Base-by-base conservation (phyloP, 2,888 invertebrate genomes). In the Lasioglossum pauxillum region DNA sequence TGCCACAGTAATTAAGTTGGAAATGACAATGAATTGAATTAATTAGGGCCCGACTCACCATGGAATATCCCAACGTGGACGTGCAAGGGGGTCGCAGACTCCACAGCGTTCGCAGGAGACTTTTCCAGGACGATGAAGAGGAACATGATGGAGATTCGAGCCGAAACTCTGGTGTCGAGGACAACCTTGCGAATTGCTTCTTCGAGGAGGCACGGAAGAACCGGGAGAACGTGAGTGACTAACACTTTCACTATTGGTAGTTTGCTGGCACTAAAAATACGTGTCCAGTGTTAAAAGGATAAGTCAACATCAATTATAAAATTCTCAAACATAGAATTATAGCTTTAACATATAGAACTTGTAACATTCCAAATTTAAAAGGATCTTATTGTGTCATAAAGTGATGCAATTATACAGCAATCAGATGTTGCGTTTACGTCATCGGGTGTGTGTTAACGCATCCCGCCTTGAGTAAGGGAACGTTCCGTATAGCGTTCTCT, bases 71-170 rank as follows among this genome's bases (percentile, higher is more conserved):
- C 46, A 93, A 92, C 86, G 89, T 88, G 69, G 93, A 94, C 74
- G 82, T 87, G 44, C 92, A 90, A 71, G 92, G 91, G 85, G 90
- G 88, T 71, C 90, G 81, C 74, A 91, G 84, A 75, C 79, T 89
- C 2, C 89, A 84, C 41, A 91, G 85, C 12, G 96, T 95, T 2
- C 93, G 96, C 57, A 94, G 96, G 85, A 94, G 95, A n/a, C 95
- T 96, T 31, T 93, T 94, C 76, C 94, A 92, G 35, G 92, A 93
- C 19, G 95, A 95, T 2, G 93, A 95, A 41, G 95, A 80, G 19
- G 78, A 82, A 0, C 73, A 78, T 23, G 81, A 82, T 23, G 49
- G 35, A 8, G 73, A 71, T 77, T 77, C 90, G 82, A 75, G 80
- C 41, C 77, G 73, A 84, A 87, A 87, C 27, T 75, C 90, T 0